Evolutionary conservation across 2,113 vertebrate genomes (phyloP), one percentile per base, ranked within the genome.

Genomic region (Actenoides lindsayi): DNA sequence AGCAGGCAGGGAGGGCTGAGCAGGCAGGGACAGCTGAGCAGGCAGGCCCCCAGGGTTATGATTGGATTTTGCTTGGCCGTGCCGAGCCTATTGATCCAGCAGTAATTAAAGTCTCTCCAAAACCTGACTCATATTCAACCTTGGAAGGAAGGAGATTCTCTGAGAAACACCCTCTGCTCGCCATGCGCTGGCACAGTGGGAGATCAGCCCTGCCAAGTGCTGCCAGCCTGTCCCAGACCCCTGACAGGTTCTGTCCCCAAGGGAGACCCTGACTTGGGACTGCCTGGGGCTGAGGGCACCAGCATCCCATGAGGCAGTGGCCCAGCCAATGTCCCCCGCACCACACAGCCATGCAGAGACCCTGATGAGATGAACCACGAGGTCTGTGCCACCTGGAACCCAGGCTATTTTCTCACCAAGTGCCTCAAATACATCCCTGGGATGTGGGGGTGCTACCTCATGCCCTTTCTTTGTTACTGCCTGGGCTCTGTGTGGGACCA

Each of bases 81-180:
- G 88, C 88, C 30, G 44, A 96, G 91, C 68, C 74, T 92, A 97
- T 97, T 9, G 97, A 97, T 97, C 97, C 93, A 75, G 80, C 39
- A 83, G 90, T 95, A 96, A 97, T 97, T 97, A 96, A 97, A 96
- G 93, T 93, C 16, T 3, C 93, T 97, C 88, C 97, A 96, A 96
- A 97, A 90, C 91, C 95, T 97, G 96, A 96, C 95, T 97, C 95
- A 94, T 64, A 95, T 95, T 97, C 95, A 97, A 95, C 94, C 94
- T 92, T 96, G 93, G 28, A 50, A 96, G 53, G 76, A 94, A 91
- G 91, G 83, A 85, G 71, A 75, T 83, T 80, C n/a, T 46, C 67
- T 71, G 60, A 96, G 90, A 95, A 89, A 87, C 70, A 71, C 80
- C 57, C 78, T 91, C 71, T 53, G 46, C 56, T 90, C 54, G 41